Percentiles rank a stretch among this genome's conserved stretches.
phyloP scores from a whole-genome alignment of 2,113 vertebrate species.

The Gnathonemus echidnorhynchus region DNA sequence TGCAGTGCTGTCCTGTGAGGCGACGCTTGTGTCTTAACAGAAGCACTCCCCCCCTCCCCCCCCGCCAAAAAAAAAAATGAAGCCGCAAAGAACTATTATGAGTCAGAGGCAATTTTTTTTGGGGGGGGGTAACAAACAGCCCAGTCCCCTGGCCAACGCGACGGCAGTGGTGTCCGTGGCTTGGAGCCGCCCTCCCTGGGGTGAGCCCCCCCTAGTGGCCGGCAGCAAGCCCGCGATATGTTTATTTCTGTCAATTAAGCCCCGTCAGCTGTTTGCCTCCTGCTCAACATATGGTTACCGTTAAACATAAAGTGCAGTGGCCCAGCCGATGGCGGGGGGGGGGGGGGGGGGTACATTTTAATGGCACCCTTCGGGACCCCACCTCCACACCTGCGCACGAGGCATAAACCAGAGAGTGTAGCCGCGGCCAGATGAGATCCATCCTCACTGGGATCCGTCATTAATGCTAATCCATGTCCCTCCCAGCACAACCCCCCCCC shows the following conservation, averaged over 20 bases:
- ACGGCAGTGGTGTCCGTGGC: neutral
- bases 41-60: no score
- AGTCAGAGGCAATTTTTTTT: neutral
- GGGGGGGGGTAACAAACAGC: neutral
- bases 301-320: conserved; percentile 64
- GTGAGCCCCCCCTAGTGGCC: conserved; percentile 9
- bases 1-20: neutral
- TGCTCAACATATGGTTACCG: conserved; percentile 69
- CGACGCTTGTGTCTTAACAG: neutral
- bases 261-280: conserved; percentile 69
- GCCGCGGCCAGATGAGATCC: neutral
- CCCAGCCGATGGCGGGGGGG: conserved; percentile 30
- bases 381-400: conserved; percentile 62
- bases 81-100: neutral
- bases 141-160: neutral
- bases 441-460: neutral
- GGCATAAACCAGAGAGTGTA: neutral
- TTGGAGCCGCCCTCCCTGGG: conserved; percentile 6
- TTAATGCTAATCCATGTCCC: conserved; percentile 18
- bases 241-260: conserved; percentile 73
- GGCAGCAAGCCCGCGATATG: conserved; percentile 49
- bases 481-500: neutral
- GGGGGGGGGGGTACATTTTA: conserved; percentile 56
- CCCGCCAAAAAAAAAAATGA: neutral
- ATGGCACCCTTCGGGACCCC: conserved; percentile 65